A percentile compares a stretch with the other conserved stretches of the same genome.
These are phyloP conservation scores for Drosophila hydei DNA, from an alignment of 1,140 invertebrate species.

Conservation along the genomic window DNA sequence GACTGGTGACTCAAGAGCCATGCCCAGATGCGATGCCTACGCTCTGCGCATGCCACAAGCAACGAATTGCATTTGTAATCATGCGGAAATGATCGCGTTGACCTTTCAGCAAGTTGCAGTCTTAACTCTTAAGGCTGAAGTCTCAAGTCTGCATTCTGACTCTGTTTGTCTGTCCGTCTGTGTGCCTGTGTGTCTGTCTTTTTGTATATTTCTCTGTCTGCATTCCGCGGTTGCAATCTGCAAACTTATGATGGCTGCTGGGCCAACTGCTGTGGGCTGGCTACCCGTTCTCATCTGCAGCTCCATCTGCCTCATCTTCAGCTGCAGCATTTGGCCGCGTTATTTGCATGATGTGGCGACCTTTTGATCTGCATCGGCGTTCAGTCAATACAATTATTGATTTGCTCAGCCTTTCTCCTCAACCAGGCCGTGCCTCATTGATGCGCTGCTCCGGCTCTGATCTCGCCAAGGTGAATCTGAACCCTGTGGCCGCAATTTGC, in stretches of 20 bases:
- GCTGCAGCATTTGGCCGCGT: constrained; percentile 26
- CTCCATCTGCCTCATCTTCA: constrained; percentile 14
- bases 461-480: constrained; percentile 51
- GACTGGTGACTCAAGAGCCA: constrained; percentile 36
- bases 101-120: constrained; percentile 72
- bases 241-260: constrained; percentile 36
- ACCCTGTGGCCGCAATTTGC: constrained; percentile 59
- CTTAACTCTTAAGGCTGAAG: constrained; percentile 13
- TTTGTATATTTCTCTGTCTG: constrained; percentile 15
- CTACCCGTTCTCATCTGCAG: constrained; percentile 12
- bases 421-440: constrained; percentile 26
- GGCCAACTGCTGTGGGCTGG: constrained; percentile 6
- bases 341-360: constrained; percentile 63
- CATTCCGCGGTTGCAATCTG: constrained; percentile 46
- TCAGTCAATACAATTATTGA: constrained; percentile 81
- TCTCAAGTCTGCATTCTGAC: constrained; percentile 19
- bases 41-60: constrained; percentile 31
- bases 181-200: constrained; percentile 25
- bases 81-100: constrained; percentile 82
- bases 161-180: constrained; percentile 6
- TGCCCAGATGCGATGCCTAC: constrained; percentile 15
- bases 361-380: constrained; percentile 74
- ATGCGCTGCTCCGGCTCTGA: constrained; percentile 25
- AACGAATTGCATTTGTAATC: constrained; percentile 75
- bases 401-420: constrained; percentile 55